Percentiles rank a stretch among this genome's conserved stretches.
Evolutionary conservation across 2,113 vertebrate species (phyloP).

Genomic region (Genyomyrus donnyi): DNA sequence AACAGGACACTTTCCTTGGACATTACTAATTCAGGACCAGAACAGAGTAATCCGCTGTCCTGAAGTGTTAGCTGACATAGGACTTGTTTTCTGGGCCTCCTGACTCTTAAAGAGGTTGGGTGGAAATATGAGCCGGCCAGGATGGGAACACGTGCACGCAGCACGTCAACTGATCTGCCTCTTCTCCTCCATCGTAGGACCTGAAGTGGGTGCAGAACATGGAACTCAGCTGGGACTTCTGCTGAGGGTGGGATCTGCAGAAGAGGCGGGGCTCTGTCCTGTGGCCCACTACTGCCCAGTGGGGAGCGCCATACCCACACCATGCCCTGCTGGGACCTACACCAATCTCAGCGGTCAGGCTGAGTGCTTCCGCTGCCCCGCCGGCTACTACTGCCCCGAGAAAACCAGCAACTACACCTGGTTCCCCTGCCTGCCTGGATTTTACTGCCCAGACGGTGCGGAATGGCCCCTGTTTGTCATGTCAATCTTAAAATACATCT

Average conservation of each 20-base stretch:
- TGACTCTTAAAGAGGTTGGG: neutral
- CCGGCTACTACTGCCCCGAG: slow-evolving; percentile 82
- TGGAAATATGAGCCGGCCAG: neutral
- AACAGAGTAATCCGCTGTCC: neutral
- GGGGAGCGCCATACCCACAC: slow-evolving; percentile 58
- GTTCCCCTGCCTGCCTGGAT: slow-evolving; percentile 75
- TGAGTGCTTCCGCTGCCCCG: slow-evolving; percentile 69
- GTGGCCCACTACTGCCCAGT: slow-evolving; percentile 73
- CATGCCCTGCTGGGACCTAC: slow-evolving; percentile 80
- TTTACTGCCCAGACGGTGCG: slow-evolving; percentile 86
- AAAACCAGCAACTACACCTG: slow-evolving; percentile 61
- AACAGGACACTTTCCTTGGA: neutral
- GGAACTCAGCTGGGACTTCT: neutral
- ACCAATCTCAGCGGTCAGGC: slow-evolving; percentile 70
- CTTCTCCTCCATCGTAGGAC: slow-evolving; percentile 40
- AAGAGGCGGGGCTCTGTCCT: slow-evolving; percentile 62
- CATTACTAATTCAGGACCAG: slow-evolving; percentile 1
- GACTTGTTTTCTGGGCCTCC: neutral
- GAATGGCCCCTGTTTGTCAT: neutral
- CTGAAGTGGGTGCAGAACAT: slow-evolving; percentile 43
- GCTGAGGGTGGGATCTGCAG: neutral
- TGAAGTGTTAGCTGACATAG: neutral
- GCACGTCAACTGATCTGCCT: neutral
- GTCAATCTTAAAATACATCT: neutral
- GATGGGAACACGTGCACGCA: neutral